Conservation (phyloP, 2,888 invertebrate species). For the Halictus ligatus region DNA sequence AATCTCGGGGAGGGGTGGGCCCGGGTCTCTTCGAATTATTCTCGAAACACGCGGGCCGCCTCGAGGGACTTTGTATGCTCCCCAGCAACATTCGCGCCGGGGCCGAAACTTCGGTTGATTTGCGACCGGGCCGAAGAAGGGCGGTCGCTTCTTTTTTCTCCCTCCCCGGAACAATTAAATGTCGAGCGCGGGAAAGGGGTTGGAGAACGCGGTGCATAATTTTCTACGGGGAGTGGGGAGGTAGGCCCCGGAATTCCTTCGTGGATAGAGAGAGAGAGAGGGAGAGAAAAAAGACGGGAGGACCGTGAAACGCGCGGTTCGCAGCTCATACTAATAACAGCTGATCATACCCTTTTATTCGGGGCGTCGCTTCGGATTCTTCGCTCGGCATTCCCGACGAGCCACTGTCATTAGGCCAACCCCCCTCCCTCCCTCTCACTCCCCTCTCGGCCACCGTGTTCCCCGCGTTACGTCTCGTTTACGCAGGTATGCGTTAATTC, state of each 20-base stretch:
- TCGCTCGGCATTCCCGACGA: slow-evolving; percentile 38
- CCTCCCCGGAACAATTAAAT: slow-evolving; percentile 49
- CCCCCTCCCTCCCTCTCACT: neutral
- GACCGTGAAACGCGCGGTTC: slow-evolving; percentile 29
- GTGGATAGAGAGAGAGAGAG: too few species aligned
- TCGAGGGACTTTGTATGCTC: slow-evolving; percentile 40
- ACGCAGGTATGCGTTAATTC: slow-evolving; percentile 43
- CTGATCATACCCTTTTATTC: slow-evolving; percentile 56
- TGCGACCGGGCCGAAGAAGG: slow-evolving; percentile 24
- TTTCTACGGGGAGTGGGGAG: neutral
- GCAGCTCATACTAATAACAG: slow-evolving; percentile 41
- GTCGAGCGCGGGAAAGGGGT: slow-evolving; percentile 20
- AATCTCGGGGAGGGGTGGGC: slow-evolving; percentile 45
- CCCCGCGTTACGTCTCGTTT: slow-evolving; percentile 34
- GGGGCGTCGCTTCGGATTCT: slow-evolving; percentile 33
- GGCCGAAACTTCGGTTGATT: slow-evolving; percentile 54
- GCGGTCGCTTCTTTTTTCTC: slow-evolving; percentile 27
- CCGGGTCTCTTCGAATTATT: slow-evolving; percentile 54
- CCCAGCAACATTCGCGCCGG: slow-evolving; percentile 57
- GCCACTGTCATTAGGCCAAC: slow-evolving; percentile 25
- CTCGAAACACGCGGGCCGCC: slow-evolving; percentile 47
- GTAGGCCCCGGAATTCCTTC: neutral
- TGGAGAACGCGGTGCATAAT: slow-evolving; percentile 33
- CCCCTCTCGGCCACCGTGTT: neutral
- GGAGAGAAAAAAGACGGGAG: neutral